A percentile compares a stretch with the other conserved stretches of the same genome.
Evolutionary conservation across 1,140 invertebrate species (phyloP).

Genomic region (Drosophila pallidifrons): DNA sequence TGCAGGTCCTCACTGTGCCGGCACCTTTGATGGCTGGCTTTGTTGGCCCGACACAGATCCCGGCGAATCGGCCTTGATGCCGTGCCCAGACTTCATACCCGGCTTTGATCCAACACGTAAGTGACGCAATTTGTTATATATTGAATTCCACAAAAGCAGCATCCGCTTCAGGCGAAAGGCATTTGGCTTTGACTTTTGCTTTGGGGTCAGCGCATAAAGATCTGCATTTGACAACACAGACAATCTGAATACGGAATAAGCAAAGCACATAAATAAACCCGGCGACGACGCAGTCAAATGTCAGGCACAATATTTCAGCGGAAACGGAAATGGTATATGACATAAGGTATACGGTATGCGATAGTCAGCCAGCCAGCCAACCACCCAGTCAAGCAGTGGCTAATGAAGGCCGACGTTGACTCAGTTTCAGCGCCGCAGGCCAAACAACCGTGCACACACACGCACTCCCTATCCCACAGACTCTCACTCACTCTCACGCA

Average conservation of each 20-base stretch:
- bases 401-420: conserved; percentile 26
- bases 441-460: not conserved
- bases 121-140: conserved; percentile 39
- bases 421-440: conserved; percentile 16
- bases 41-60: conserved; percentile 94
- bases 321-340: conserved; percentile 41
- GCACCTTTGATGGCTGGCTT: conserved; percentile 93
- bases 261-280: conserved; percentile 20
- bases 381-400: not conserved
- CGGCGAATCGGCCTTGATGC: conserved; percentile 88
- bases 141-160: conserved; percentile 50
- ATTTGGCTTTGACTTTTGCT: not conserved
- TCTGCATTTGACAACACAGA: conserved; percentile 38
- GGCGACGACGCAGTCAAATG: conserved; percentile 28
- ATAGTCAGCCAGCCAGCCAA: not conserved
- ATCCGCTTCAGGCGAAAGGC: conserved; percentile 7
- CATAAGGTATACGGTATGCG: conserved; percentile 1
- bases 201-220: conserved; percentile 4
- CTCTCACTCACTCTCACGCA: not conserved
- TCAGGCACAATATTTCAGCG: conserved; percentile 28
- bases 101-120: conserved; percentile 90
- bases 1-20: conserved; percentile 88
- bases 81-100: conserved; percentile 91
- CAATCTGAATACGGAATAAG: conserved; percentile 14
- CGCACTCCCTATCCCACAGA: not conserved